These are phyloP conservation scores for Mobula hypostoma DNA, from an alignment of 2,113 vertebrate genomes.

Conservation along the genomic window DNA sequence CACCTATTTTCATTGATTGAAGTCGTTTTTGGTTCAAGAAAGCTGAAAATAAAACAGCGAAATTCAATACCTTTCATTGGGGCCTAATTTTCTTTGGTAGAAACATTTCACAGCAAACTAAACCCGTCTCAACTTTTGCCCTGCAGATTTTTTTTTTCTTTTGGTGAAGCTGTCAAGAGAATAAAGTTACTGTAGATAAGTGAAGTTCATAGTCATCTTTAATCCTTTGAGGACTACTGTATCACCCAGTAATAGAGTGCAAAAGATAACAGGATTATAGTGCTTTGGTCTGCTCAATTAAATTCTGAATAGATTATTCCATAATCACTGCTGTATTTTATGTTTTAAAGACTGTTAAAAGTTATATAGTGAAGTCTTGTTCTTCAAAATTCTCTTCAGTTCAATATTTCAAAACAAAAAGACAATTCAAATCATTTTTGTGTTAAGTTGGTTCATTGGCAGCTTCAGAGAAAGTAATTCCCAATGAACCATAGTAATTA, in stretches of 20 bases:
- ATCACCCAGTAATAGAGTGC: neutral
- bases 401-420: neutral
- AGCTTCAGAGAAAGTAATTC: neutral
- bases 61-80: slow-evolving; percentile 28
- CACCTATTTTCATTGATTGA: neutral
- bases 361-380: neutral
- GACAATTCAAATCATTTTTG: neutral
- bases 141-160: neutral
- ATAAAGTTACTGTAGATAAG: neutral
- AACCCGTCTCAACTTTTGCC: neutral
- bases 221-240: neutral
- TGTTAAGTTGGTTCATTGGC: neutral
- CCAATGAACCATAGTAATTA: neutral
- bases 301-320: neutral
- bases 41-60: slow-evolving; percentile 11
- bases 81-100: slow-evolving; percentile 4
- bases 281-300: neutral
- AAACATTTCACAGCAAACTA: slow-evolving; percentile 30
- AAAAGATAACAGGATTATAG: neutral
- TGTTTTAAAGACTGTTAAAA: neutral
- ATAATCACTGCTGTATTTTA: neutral
- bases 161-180: slow-evolving; percentile 18
- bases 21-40: slow-evolving; percentile 6
- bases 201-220: neutral
- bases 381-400: neutral